A percentile compares a stretch with the other conserved stretches of the same genome.
phyloP scores from a whole-genome alignment of 2,113 vertebrate genomes.

The Spermophilus dauricus region DNA sequence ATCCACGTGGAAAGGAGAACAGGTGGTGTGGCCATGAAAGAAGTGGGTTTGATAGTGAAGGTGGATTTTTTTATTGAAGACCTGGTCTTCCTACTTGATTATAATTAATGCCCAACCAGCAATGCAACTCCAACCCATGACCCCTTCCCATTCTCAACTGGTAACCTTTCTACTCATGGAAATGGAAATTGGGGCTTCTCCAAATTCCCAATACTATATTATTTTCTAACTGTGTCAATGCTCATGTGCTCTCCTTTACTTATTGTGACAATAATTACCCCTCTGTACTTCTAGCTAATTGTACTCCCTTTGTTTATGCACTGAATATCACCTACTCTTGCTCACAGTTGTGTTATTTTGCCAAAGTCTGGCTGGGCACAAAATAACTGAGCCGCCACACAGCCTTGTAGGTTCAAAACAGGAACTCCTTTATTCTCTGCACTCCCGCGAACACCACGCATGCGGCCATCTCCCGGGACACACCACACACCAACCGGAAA shows the following conservation, averaged over 20 bases:
- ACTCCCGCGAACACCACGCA: too few species aligned
- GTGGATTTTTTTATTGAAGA: background rate
- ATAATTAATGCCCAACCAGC: background rate
- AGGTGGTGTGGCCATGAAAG: background rate
- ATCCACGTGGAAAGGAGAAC: background rate
- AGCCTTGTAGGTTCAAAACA: too few species aligned
- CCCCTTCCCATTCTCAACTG: background rate
- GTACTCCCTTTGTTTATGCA: background rate
- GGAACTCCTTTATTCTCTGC: too few species aligned
- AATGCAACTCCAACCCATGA: background rate
- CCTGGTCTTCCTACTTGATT: background rate
- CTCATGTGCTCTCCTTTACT: fast-evolving
- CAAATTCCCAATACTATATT: background rate
- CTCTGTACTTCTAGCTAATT: background rate
- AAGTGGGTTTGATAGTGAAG: background rate
- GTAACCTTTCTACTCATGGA: background rate
- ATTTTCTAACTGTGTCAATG: fast-evolving
- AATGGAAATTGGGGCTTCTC: background rate
- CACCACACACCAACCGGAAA: too few species aligned
- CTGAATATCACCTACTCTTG: background rate
- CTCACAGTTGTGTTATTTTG: background rate
- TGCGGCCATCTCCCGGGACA: too few species aligned
- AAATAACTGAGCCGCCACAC: too few species aligned
- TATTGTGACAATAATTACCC: too few species aligned
- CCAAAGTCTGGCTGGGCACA: too few species aligned